Percentiles rank a stretch among this genome's conserved stretches.
Evolutionary conservation across 2,888 invertebrate genomes (phyloP).

Genomic region (Adela reaumurella): DNA sequence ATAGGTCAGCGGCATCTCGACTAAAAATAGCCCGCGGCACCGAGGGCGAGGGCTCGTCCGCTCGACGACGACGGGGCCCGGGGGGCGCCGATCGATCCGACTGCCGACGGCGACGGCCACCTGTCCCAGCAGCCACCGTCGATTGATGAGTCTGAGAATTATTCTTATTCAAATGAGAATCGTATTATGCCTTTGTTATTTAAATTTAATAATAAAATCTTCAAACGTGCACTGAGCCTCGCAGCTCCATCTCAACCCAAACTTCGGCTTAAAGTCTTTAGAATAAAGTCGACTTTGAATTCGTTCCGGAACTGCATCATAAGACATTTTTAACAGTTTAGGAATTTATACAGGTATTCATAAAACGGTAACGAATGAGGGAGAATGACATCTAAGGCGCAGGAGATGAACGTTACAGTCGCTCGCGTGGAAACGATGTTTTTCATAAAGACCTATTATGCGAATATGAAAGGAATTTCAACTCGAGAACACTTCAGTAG

Average conservation of each 20-base stretch:
- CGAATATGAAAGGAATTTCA: no score
- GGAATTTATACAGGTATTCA: not conserved
- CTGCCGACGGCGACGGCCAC: constrained; percentile 5
- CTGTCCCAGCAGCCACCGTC: not conserved
- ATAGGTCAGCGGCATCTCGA: constrained; percentile 56
- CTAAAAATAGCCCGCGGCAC: constrained; percentile 53
- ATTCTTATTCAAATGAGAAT: constrained; percentile 33
- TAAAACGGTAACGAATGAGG: not conserved
- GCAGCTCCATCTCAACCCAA: no score
- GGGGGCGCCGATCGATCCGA: constrained; percentile 14
- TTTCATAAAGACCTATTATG: not conserved
- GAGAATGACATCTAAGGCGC: not conserved
- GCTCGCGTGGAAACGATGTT: not conserved
- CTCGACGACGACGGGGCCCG: constrained; percentile 13
- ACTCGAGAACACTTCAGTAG: no score
- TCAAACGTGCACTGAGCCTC: no score
- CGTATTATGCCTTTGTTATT: constrained; percentile 20
- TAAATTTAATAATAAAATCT: not conserved
- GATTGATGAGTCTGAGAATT: constrained; percentile 16
- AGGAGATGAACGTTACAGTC: not conserved
- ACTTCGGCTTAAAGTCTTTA: no score
- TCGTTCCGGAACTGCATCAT: no score
- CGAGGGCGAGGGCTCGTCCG: constrained; percentile 18
- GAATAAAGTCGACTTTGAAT: no score
- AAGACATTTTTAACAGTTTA: no score